A percentile compares a stretch with the other conserved stretches of the same genome.
These are phyloP conservation scores for Pedionomus torquatus DNA, from an alignment of 2,113 vertebrate species.

Conservation along the genomic window DNA sequence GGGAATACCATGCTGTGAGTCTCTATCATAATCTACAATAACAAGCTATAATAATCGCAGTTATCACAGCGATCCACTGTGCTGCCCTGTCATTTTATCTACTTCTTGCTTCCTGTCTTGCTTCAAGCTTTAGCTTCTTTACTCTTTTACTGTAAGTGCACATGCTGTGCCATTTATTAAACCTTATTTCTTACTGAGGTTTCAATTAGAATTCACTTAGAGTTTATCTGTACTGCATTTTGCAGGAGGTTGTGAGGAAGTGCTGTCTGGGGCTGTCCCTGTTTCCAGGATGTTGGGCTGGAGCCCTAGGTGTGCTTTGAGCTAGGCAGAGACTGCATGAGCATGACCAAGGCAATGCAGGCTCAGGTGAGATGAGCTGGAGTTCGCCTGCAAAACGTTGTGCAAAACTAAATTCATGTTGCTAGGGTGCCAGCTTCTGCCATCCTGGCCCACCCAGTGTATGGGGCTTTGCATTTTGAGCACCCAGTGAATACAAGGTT, in stretches of 20 bases:
- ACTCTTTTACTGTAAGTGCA: neutral
- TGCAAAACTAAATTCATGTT: neutral
- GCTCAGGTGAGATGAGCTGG: neutral
- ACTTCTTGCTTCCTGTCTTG: neutral
- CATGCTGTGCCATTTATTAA: neutral
- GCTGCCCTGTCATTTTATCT: neutral
- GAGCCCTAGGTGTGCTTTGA: neutral
- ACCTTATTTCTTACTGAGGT: neutral
- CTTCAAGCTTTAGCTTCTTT: neutral
- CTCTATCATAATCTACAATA: neutral
- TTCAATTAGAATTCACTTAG: neutral
- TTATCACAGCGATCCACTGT: neutral
- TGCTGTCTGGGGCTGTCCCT: neutral
- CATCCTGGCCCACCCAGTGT: neutral
- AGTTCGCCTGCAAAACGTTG: neutral
- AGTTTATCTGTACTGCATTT: neutral
- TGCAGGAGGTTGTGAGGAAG: neutral
- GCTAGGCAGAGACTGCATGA: neutral
- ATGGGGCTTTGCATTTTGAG: neutral
- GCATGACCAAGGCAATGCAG: rapidly evolving
- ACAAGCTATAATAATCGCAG: neutral
- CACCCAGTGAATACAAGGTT: neutral
- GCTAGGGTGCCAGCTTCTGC: rapidly evolving
- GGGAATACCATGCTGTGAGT: neutral
- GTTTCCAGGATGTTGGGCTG: neutral